phyloP scores from a whole-genome alignment of 1,140 invertebrate genomes.

The Cheumatopsyche charites region DNA sequence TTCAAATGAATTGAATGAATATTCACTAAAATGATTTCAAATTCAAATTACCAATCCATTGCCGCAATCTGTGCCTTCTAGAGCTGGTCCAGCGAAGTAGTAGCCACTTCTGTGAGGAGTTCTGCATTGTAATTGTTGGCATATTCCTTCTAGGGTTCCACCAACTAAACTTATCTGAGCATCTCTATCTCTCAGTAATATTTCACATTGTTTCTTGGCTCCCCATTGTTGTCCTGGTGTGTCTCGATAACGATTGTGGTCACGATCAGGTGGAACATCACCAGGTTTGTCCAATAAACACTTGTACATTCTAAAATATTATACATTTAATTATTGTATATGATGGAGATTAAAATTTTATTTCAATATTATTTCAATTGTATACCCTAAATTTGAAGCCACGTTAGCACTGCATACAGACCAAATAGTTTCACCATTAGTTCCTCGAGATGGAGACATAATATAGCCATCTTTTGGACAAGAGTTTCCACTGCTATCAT shows the following conservation, averaged over 20 bases:
- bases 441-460: slow-evolving; percentile 81
- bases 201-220: slow-evolving; percentile 73
- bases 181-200: slow-evolving; percentile 67
- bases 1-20: slow-evolving; percentile 24
- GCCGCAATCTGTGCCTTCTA: slow-evolving; percentile 79
- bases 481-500: slow-evolving; percentile 73
- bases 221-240: slow-evolving; percentile 71
- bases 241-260: slow-evolving; percentile 65
- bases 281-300: slow-evolving; percentile 65
- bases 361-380: neutral
- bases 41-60: slow-evolving; percentile 60
- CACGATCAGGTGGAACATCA: slow-evolving; percentile 55
- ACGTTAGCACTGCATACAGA: slow-evolving; percentile 72
- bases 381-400: slow-evolving; percentile 58
- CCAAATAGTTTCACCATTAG: slow-evolving; percentile 77
- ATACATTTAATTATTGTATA: neutral
- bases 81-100: slow-evolving; percentile 77
- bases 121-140: slow-evolving; percentile 72
- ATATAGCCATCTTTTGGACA: slow-evolving; percentile 79
- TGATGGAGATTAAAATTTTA: neutral
- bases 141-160: slow-evolving; percentile 57
- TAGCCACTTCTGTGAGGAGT: slow-evolving; percentile 74
- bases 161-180: slow-evolving; percentile 59
- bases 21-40: neutral
- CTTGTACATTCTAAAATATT: slow-evolving; percentile 63